A percentile compares a stretch with the other conserved stretches of the same genome.
Evolutionary conservation across 2,113 vertebrate species (phyloP).

Genomic region (Geococcyx californianus): DNA sequence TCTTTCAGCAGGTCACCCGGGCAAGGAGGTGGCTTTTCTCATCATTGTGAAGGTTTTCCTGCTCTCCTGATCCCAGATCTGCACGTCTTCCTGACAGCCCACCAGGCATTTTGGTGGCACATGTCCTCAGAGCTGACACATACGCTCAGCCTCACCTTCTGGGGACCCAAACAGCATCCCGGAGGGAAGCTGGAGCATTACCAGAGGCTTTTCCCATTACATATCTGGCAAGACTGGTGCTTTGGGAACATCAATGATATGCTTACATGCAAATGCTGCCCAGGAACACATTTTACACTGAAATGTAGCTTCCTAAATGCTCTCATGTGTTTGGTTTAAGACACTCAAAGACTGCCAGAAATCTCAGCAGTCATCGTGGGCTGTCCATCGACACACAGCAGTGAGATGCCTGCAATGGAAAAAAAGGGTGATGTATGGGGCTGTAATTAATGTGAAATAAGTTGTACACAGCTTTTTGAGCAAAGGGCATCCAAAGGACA

Average conservation of each 20-base stretch:
- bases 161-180: background rate
- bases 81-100: background rate
- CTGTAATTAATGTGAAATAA: background rate
- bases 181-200: background rate
- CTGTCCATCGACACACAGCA: background rate
- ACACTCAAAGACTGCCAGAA: background rate
- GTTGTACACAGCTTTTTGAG: background rate
- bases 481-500: background rate
- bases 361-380: background rate
- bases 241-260: background rate
- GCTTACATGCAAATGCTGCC: background rate
- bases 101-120: background rate
- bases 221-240: background rate
- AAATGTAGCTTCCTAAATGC: background rate
- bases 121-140: accelerated
- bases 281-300: background rate
- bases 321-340: background rate
- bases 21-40: background rate
- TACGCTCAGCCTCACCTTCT: accelerated
- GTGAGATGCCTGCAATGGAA: accelerated
- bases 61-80: background rate
- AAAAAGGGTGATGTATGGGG: background rate
- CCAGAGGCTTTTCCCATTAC: background rate
- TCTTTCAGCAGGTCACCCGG: background rate
- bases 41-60: background rate